Evolutionary conservation across 2,113 vertebrate species (phyloP).

Genomic region (Lepisosteus osseus): DNA sequence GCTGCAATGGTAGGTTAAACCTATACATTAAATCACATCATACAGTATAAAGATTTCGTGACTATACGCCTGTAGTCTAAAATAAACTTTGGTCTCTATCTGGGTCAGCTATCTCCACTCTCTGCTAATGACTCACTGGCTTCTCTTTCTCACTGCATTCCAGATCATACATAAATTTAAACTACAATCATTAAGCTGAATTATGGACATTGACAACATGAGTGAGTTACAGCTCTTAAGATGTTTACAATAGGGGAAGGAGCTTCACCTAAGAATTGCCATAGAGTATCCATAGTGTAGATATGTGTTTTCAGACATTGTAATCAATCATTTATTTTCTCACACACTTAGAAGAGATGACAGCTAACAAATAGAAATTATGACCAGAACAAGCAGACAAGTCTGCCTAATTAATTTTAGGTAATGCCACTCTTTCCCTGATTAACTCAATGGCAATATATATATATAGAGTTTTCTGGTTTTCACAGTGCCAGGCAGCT

Average conservation of each 20-base stretch:
- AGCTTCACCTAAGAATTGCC: constrained; percentile 31
- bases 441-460: constrained; percentile 9
- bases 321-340: constrained; percentile 56
- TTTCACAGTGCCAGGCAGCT: constrained; percentile 4
- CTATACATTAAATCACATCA: too few species aligned
- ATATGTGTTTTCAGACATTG: constrained; percentile 34
- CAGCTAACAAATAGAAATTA: constrained; percentile 52
- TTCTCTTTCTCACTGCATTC: constrained; percentile 60
- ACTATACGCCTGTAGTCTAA: constrained; percentile 37
- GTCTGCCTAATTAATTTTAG: constrained; percentile 47
- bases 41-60: too few species aligned
- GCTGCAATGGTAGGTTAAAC: too few species aligned
- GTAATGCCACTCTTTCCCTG: constrained; percentile 39
- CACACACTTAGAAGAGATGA: constrained; percentile 43
- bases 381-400: constrained; percentile 47
- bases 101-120: constrained; percentile 69
- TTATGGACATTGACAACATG: constrained; percentile 53
- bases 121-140: constrained; percentile 65
- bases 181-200: constrained; percentile 67
- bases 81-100: constrained; percentile 57
- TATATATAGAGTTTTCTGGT: constrained; percentile 7
- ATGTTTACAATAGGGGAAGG: constrained; percentile 42
- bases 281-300: constrained; percentile 32
- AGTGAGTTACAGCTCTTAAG: constrained; percentile 45
- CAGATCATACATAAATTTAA: constrained; percentile 66